Conservation (phyloP, 2,113 vertebrate species). For the Oriolus oriolus region DNA sequence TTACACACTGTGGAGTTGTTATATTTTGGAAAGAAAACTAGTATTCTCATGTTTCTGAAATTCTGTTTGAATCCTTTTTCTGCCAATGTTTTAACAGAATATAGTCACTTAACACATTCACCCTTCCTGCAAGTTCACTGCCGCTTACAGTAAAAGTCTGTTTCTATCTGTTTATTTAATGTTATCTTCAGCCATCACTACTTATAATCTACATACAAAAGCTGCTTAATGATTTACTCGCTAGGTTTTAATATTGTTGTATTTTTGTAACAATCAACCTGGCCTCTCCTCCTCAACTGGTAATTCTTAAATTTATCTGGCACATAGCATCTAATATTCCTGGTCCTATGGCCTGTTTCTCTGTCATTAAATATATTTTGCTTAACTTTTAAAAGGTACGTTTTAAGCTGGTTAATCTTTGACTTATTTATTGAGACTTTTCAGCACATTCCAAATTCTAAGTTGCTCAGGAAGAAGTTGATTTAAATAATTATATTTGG, state of each 20-base stretch:
- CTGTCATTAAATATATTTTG: constrained; percentile 70
- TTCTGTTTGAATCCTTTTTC: constrained; percentile 1
- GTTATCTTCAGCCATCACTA: constrained; percentile 29
- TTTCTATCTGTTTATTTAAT: constrained; percentile 41
- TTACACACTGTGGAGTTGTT: constrained; percentile 63
- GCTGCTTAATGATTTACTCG: constrained; percentile 17
- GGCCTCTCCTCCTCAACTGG: constrained; percentile 50
- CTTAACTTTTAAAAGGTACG: constrained; percentile 75
- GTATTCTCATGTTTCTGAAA: constrained; percentile 18
- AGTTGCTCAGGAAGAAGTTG: constrained; percentile 90
- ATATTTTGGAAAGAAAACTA: constrained; percentile 49
- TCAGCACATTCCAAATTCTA: constrained; percentile 86
- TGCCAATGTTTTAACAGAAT: neutral
- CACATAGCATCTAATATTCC: constrained; percentile 55
- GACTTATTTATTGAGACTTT: constrained; percentile 84
- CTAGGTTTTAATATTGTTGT: constrained; percentile 44
- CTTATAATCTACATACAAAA: constrained; percentile 22
- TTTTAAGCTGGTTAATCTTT: constrained; percentile 74
- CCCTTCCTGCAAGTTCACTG: constrained; percentile 29
- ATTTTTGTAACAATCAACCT: constrained; percentile 42
- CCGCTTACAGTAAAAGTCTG: neutral
- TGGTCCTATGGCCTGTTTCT: constrained; percentile 53
- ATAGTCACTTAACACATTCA: neutral
- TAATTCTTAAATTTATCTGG: constrained; percentile 62
- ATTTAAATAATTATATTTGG: constrained; percentile 77